Evolutionary conservation across 2,888 invertebrate species (phyloP).

Genomic region (Cacoxenus indagator): DNA sequence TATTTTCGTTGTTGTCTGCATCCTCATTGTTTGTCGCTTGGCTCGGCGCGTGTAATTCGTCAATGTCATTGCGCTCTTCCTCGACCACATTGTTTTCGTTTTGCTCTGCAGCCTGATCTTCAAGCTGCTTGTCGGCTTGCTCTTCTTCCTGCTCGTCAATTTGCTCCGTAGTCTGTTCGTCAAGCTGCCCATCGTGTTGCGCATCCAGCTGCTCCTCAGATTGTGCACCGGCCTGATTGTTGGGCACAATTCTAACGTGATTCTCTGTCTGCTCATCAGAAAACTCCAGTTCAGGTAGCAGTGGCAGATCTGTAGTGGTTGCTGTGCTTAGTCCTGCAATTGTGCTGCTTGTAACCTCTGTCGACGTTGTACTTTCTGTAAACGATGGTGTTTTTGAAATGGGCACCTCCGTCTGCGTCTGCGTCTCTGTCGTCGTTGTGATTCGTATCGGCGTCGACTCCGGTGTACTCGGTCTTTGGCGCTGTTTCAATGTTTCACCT

Average conservation of each 20-base stretch:
- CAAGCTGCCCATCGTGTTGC: no score
- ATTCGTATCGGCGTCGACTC: neutral
- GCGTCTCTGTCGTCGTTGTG: constrained; percentile 1
- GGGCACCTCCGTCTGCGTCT: constrained; percentile 13
- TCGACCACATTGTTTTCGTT: no score
- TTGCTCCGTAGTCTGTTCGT: no score
- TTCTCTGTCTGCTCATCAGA: no score
- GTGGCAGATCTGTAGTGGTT: constrained; percentile 27
- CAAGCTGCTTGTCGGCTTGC: no score
- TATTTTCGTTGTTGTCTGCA: neutral
- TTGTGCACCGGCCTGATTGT: no score
- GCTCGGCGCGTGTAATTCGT: neutral
- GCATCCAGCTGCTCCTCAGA: no score
- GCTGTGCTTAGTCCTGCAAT: constrained; percentile 8
- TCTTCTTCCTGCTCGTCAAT: no score
- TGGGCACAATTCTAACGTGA: no score
- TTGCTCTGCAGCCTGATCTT: no score
- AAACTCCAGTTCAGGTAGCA: constrained; percentile 19
- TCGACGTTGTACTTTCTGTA: constrained; percentile 2
- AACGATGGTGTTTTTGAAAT: constrained; percentile 3
- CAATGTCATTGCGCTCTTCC: no score
- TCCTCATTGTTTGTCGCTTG: neutral
- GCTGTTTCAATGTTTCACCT: neutral
- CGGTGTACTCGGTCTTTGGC: neutral
- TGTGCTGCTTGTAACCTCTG: constrained; percentile 1